Evolutionary conservation across 1,140 invertebrate species (phyloP), one percentile per base, ranked within the genome.

Genomic region (Pseudomyrmex gracilis): DNA sequence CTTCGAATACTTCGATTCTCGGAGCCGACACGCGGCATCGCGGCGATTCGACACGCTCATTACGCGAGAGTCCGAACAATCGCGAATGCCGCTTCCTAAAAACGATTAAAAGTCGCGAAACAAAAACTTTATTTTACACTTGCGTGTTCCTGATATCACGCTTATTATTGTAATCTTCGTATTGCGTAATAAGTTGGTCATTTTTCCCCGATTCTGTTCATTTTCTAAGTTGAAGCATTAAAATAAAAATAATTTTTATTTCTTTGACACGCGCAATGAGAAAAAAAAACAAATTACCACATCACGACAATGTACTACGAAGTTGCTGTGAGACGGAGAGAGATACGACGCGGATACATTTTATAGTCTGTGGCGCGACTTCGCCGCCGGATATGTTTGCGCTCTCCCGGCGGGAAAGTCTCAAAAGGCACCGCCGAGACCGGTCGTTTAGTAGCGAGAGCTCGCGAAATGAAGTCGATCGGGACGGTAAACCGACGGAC

Each of bases 401-500:
- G 66, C 66, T 80, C 76, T 58, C 76, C 55, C 70, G 70, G 51
- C 49, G 71, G 70, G 68, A 84, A 85, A 84, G 58, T 67, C 57
- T 85, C 84, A 85, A 85, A 85, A 82, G 67, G 66, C 55, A 82
- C 84, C 84, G 84, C 68, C 78, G 55, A 34, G 34, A 77, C 70
- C 47, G 53, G 53, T 78, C 55, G 34, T 64, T 70, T 66, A 70
- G 73, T 49, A 74, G 71, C 55, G 63, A 70, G 58, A 63, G 45
- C 17, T 53, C 58, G 74, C 85, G 66, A 68, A 82, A 88, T 70
- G 85, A 88, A 90, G 85, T 84, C 86, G 74, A 86, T 85, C 85
- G 76, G 76, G 77, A 74, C 49, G 83, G 86, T 84, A 74, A 76
- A 76, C 58, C 49, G 83, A 73, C 58, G 43, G 82, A 86, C 17